A percentile compares a stretch with the other conserved stretches of the same genome.
phyloP scores from a whole-genome alignment of 2,888 invertebrate species.

The Polydrusus pterygomalis region DNA sequence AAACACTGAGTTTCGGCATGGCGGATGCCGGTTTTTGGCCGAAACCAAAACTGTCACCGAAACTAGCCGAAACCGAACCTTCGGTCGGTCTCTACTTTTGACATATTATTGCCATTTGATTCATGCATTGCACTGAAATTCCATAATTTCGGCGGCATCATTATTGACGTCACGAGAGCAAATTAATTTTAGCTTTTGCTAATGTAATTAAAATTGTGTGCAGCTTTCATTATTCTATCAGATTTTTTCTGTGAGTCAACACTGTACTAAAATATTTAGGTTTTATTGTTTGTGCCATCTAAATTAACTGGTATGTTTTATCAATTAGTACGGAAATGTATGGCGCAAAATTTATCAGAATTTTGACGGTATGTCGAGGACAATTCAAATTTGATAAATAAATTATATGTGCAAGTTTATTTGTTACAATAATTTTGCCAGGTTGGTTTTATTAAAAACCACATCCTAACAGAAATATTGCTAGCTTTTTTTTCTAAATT shows the following conservation, averaged over 20 bases:
- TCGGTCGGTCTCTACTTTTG: no score
- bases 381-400: slow-evolving; percentile 54
- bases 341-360: slow-evolving; percentile 61
- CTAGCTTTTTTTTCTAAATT: no score
- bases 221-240: neutral
- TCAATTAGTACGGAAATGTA: slow-evolving; percentile 58
- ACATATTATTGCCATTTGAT: no score
- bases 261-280: slow-evolving; percentile 15
- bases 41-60: no score
- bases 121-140: no score
- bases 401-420: slow-evolving; percentile 43
- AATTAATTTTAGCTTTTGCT: neutral
- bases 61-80: no score
- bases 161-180: no score
- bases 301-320: slow-evolving; percentile 48
- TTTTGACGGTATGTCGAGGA: slow-evolving; percentile 62
- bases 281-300: slow-evolving; percentile 40
- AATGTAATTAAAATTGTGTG: no score
- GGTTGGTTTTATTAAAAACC: neutral
- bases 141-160: no score
- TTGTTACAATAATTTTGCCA: slow-evolving; percentile 11
- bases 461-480: neutral
- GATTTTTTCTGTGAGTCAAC: neutral
- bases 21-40: no score
- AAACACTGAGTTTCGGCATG: no score